A percentile compares a stretch with the other conserved stretches of the same genome.
phyloP scores from a whole-genome alignment of 1,140 invertebrate species.

The Maconellicoccus hirsutus region DNA sequence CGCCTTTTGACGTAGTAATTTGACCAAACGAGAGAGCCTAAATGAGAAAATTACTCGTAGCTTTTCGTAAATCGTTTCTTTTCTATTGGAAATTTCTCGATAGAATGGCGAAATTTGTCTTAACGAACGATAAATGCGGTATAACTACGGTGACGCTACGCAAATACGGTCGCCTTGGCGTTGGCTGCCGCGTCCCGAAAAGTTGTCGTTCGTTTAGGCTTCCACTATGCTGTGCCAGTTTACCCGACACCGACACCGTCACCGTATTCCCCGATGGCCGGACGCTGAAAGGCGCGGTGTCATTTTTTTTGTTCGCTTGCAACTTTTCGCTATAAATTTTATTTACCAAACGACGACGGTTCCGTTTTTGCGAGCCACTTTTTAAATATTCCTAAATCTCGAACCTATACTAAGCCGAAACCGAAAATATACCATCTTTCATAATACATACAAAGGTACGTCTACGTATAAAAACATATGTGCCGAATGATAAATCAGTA shows the following conservation, averaged over 20 bases:
- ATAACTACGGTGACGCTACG: too few relatives aligned
- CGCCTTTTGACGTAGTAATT: too few relatives aligned
- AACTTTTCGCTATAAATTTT: slow-evolving; percentile 6
- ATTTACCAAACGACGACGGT: not conserved
- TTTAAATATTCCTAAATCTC: not conserved
- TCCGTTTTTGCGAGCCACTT: not conserved
- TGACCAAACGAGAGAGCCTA: too few relatives aligned
- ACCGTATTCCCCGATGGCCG: not conserved
- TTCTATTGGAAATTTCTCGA: too few relatives aligned
- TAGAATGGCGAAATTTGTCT: too few relatives aligned
- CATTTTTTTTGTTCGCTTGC: not conserved
- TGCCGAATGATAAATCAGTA: not conserved
- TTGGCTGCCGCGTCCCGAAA: too few relatives aligned
- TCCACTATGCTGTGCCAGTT: not conserved
- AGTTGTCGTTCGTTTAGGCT: not conserved
- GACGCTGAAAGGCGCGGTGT: not conserved
- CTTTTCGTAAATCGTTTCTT: too few relatives aligned
- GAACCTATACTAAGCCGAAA: not conserved
- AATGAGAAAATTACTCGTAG: too few relatives aligned
- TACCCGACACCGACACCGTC: not conserved
- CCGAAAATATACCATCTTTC: not conserved
- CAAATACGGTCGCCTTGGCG: too few relatives aligned
- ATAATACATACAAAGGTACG: not conserved
- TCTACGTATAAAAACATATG: not conserved
- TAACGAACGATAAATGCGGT: too few relatives aligned